phyloP scores from a whole-genome alignment of 1,140 invertebrate genomes.

The Drosophila pruinosa region DNA sequence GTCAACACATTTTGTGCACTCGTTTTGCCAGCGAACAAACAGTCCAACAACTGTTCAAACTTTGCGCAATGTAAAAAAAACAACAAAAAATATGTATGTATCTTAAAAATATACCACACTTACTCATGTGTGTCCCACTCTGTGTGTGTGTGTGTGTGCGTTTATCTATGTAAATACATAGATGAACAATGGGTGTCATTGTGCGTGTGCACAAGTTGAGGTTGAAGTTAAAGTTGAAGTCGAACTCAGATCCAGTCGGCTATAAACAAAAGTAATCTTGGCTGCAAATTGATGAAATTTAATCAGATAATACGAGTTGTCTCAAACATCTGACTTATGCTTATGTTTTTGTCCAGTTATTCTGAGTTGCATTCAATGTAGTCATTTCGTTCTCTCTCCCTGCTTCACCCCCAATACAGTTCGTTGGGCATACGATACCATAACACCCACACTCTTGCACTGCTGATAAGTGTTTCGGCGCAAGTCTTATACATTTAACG shows the following conservation, averaged over 20 bases:
- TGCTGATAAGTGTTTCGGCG: conserved; percentile 19
- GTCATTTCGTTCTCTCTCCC: background rate
- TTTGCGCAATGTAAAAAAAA: conserved; percentile 56
- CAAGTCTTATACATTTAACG: conserved; percentile 1
- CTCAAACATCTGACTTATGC: too few species aligned
- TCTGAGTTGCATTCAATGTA: background rate
- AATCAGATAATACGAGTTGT: too few species aligned
- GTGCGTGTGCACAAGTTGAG: conserved; percentile 33
- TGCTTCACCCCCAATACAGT: background rate
- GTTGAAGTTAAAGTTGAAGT: too few species aligned
- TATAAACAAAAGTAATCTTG: too few species aligned
- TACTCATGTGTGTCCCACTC: background rate
- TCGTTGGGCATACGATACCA: background rate
- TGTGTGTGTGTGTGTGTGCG: background rate
- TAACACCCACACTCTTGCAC: background rate
- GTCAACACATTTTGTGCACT: conserved; percentile 61
- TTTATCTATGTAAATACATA: conserved; percentile 34
- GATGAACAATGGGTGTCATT: conserved; percentile 35
- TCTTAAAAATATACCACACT: conserved; percentile 23
- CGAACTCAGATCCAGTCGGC: too few species aligned
- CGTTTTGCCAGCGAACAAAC: conserved; percentile 19
- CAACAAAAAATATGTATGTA: conserved; percentile 34
- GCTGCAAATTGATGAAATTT: background rate
- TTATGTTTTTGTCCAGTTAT: too few species aligned
- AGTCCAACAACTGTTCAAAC: conserved; percentile 60